Conservation (phyloP, 2,113 vertebrate genomes). For the Coryphaenoides rupestris region DNA sequence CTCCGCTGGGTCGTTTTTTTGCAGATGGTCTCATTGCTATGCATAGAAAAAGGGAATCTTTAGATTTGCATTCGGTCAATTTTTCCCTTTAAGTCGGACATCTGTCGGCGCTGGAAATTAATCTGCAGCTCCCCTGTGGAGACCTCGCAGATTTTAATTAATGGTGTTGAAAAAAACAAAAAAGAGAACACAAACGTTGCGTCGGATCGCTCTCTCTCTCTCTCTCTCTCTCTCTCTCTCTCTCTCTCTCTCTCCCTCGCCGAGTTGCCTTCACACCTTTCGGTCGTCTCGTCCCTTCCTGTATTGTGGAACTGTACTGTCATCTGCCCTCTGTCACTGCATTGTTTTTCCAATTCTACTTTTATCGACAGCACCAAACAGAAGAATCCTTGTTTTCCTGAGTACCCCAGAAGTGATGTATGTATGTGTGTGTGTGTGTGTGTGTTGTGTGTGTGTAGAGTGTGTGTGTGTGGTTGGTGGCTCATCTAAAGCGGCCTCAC, state of each 20-base stretch:
- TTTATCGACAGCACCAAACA: no score
- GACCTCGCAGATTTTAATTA: constrained; percentile 69
- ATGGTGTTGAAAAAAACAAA: constrained; percentile 63
- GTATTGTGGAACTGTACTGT: no score
- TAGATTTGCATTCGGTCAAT: constrained; percentile 72
- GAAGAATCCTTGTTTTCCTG: no score
- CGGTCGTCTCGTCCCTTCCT: no score
- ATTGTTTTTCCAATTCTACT: no score
- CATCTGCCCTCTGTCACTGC: no score
- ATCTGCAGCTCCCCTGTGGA: constrained; percentile 63
- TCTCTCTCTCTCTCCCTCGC: constrained; percentile 1
- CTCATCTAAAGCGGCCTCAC: no score
- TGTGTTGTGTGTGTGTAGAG: no score
- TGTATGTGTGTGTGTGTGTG: no score
- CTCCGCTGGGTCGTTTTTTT: constrained; percentile 48
- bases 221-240: constrained; percentile 2
- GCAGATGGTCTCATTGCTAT: constrained; percentile 72
- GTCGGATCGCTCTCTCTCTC: constrained; percentile 15
- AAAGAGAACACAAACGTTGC: constrained; percentile 35
- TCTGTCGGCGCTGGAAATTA: constrained; percentile 74
- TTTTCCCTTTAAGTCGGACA: constrained; percentile 70
- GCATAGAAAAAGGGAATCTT: constrained; percentile 66
- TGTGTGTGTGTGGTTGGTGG: no score
- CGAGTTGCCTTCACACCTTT: no score
- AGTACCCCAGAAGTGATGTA: no score